These are phyloP conservation scores for Fundulus diaphanus DNA, from an alignment of 2,797 vertebrate genomes.

Conservation along the genomic window DNA sequence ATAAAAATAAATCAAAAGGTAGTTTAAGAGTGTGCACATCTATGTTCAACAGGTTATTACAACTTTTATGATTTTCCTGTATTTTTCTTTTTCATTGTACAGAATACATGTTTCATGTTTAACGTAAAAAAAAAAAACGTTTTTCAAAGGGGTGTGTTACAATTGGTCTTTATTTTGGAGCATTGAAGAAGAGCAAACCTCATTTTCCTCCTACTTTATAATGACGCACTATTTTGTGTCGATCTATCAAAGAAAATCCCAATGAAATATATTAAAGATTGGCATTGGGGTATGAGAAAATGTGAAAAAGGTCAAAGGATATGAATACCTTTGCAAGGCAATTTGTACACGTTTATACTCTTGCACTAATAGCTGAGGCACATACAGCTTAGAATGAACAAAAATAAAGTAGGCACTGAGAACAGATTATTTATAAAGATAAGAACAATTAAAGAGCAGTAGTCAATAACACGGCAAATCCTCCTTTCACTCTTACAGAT, in stretches of 20 bases:
- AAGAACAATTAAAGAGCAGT: constrained; percentile 7
- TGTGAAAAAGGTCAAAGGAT: background rate
- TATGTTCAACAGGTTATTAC: background rate
- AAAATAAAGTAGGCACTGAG: background rate
- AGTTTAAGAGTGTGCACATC: too few species aligned
- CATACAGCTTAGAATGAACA: background rate
- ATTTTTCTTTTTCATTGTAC: background rate
- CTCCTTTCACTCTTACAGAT: constrained; percentile 24
- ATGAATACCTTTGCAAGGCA: background rate
- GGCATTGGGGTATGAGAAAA: background rate
- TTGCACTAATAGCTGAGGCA: background rate
- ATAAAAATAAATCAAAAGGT: too few species aligned
- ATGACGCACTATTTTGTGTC: background rate
- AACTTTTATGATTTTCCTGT: background rate
- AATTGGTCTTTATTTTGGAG: background rate
- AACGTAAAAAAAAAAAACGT: too few species aligned
- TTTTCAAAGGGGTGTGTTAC: too few species aligned
- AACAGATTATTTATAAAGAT: constrained; percentile 12
- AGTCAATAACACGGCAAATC: constrained; percentile 17
- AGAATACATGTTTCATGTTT: background rate
- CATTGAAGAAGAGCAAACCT: background rate
- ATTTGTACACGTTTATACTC: background rate
- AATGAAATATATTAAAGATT: too few species aligned
- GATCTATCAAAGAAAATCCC: too few species aligned
- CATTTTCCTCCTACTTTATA: background rate